Conservation (phyloP, 2,113 vertebrate genomes). For the Catharus minimus region DNA sequence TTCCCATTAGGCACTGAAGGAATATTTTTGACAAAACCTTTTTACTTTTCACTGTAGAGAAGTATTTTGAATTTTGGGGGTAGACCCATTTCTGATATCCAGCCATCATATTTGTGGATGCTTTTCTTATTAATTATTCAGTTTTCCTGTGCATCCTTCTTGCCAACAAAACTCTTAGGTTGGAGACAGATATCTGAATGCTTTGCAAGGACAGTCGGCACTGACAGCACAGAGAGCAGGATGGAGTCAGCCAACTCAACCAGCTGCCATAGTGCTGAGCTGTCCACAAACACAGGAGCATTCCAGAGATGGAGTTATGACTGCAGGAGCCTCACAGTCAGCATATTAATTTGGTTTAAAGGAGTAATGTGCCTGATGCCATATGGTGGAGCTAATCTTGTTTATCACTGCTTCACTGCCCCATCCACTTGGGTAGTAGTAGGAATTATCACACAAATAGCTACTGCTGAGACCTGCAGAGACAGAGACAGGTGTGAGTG, state of each 20-base stretch:
- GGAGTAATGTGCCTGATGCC: neutral
- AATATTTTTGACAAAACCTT: neutral
- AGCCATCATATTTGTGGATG: neutral
- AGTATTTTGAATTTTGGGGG: neutral
- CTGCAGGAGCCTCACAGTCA: neutral
- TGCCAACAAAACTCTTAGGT: conserved; percentile 39
- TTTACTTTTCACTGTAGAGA: neutral
- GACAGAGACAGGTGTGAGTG: neutral
- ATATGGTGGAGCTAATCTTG: neutral
- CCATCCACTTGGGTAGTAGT: neutral
- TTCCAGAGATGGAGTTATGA: neutral
- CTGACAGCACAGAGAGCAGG: neutral
- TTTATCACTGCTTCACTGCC: neutral
- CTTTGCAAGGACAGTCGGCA: neutral
- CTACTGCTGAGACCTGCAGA: neutral
- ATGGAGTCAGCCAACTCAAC: conserved; percentile 13
- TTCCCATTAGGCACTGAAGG: neutral
- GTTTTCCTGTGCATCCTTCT: neutral
- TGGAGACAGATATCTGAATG: neutral
- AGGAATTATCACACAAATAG: neutral
- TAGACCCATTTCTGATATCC: neutral
- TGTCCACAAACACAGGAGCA: conserved; percentile 8
- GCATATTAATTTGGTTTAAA: neutral
- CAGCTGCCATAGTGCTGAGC: conserved; percentile 17
- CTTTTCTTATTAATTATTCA: conserved; percentile 26